Percentiles rank a stretch among this genome's conserved stretches.
Conservation (phyloP, 2,888 invertebrate species). For the Sesamia inferens region DNA sequence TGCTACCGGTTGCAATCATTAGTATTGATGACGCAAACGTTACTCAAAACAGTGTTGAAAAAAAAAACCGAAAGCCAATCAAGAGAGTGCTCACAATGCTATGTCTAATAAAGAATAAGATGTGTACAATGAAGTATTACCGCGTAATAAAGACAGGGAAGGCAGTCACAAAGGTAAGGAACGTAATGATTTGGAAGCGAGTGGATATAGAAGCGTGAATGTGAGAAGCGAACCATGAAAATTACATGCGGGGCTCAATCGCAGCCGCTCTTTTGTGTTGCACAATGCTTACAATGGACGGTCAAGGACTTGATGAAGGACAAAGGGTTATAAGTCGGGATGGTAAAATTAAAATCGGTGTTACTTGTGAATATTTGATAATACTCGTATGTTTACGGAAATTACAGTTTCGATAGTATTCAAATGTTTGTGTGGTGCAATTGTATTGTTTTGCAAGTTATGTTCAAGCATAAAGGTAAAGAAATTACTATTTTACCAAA, state of each 20-base stretch:
- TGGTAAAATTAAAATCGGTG: constrained; percentile 65
- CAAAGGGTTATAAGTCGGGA: constrained; percentile 81
- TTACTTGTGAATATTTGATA: constrained; percentile 42
- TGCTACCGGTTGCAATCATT: constrained; percentile 88
- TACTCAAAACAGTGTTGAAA: constrained; percentile 83
- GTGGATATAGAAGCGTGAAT: constrained; percentile 85
- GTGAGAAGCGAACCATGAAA: constrained; percentile 87
- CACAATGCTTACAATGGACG: constrained; percentile 82
- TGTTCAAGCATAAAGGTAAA: not conserved
- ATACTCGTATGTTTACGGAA: not conserved
- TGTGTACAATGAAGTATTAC: constrained; percentile 81
- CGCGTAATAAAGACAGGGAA: constrained; percentile 79
- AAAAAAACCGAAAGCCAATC: constrained; percentile 87
- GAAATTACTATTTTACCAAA: not conserved
- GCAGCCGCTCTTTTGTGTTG: constrained; percentile 85
- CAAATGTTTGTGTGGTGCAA: not conserved
- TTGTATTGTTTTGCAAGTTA: too few relatives aligned
- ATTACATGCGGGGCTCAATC: constrained; percentile 87
- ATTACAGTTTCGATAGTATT: not conserved
- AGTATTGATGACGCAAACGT: constrained; percentile 89
- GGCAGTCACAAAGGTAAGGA: constrained; percentile 84
- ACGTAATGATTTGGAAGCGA: constrained; percentile 89
- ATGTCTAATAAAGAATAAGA: constrained; percentile 78
- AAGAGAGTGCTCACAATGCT: constrained; percentile 76
- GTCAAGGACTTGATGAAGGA: constrained; percentile 88